Percentiles rank a stretch among this genome's conserved stretches.
phyloP scores from a whole-genome alignment of 2,888 invertebrate species.

The Crocallis elinguaria region DNA sequence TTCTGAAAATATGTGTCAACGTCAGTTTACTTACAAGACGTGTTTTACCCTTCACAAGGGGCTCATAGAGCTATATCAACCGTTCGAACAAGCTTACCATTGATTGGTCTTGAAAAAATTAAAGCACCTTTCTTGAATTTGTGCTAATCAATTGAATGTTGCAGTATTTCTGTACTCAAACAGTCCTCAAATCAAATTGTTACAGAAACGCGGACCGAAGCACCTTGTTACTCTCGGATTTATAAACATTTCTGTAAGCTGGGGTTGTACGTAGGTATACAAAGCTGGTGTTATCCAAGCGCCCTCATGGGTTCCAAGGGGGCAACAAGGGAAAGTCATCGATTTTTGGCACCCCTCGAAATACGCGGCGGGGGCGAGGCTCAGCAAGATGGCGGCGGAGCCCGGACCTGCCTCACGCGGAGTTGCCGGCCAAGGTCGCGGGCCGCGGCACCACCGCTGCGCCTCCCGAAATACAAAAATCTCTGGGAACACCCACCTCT shows the following conservation, averaged over 20 bases:
- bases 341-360: conserved; percentile 80
- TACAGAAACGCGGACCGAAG: neutral
- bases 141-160: too few relatives aligned
- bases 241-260: conserved; percentile 28
- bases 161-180: neutral
- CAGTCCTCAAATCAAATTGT: neutral
- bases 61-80: too few relatives aligned
- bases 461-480: conserved; percentile 76
- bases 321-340: conserved; percentile 76
- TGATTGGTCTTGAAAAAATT: too few relatives aligned
- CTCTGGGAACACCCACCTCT: conserved; percentile 59
- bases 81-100: too few relatives aligned
- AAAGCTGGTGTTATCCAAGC: conserved; percentile 54
- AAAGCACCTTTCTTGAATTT: too few relatives aligned
- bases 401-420: conserved; percentile 81
- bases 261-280: conserved; percentile 49
- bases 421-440: conserved; percentile 72
- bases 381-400: conserved; percentile 70
- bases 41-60: too few relatives aligned
- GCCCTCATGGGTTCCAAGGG: conserved; percentile 65
- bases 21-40: too few relatives aligned
- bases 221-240: conserved; percentile 1
- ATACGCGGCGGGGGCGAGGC: conserved; percentile 67
- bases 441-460: conserved; percentile 64
- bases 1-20: too few relatives aligned